Evolutionary conservation across 2,888 invertebrate genomes (phyloP).

Genomic region (Nephrotoma flavescens): DNA sequence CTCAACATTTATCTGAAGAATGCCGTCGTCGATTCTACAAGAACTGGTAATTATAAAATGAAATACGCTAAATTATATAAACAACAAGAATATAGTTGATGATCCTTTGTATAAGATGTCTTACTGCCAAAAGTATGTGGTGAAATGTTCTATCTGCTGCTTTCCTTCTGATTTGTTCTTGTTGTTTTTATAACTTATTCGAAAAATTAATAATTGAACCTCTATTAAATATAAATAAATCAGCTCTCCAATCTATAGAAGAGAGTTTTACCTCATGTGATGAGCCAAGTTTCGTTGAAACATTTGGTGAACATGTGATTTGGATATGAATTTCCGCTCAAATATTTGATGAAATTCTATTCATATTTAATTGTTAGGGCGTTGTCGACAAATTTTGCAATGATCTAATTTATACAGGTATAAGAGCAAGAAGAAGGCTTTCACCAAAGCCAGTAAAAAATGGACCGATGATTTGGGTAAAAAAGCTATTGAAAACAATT

Average conservation of each 20-base stretch:
- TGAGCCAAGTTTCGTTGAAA: slow-evolving; percentile 21
- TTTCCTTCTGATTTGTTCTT: slow-evolving; percentile 24
- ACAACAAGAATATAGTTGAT: not conserved
- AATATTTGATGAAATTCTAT: slow-evolving; percentile 45
- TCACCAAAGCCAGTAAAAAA: slow-evolving; percentile 94
- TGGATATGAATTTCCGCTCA: slow-evolving; percentile 49
- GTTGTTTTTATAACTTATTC: not conserved
- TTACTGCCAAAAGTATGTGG: not conserved
- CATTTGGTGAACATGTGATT: slow-evolving; percentile 24
- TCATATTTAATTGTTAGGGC: slow-evolving; percentile 31
- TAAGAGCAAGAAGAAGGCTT: slow-evolving; percentile 99
- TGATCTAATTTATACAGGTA: slow-evolving; percentile 51
- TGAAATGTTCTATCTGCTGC: slow-evolving; percentile 28
- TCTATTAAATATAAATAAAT: not conserved
- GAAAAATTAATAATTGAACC: not conserved
- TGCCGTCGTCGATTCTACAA: slow-evolving; percentile 98
- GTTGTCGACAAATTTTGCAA: not conserved
- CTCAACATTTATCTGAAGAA: slow-evolving; percentile 97
- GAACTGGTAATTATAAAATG: slow-evolving; percentile 70
- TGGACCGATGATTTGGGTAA: slow-evolving; percentile 96
- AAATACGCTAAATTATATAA: not conserved
- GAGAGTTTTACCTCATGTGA: slow-evolving; percentile 41
- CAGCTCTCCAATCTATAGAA: slow-evolving; percentile 53
- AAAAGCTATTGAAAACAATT: slow-evolving; percentile 92
- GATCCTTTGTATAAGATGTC: slow-evolving; percentile 6